Base-by-base conservation (phyloP, 2,797 vertebrate genomes). In the Dromococcyx pavoninus region DNA sequence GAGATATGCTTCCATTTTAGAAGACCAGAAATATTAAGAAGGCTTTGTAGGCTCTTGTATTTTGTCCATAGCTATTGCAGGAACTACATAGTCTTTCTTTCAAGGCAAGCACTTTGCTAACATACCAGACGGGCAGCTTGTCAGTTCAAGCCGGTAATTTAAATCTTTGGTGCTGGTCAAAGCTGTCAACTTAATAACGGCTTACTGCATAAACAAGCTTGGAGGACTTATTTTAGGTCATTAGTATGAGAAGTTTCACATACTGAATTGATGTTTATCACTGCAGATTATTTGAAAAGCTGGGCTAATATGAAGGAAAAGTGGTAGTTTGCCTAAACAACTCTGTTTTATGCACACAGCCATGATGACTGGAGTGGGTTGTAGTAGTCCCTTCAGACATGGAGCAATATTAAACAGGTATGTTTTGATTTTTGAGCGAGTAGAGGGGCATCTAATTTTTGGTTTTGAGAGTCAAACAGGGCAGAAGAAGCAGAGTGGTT, bases 141-240 rank as follows among this genome's bases (percentile, higher is more conserved):
- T 93, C 94, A 57, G 74, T 94, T 96, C 91, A 94, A 92, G 87
- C 77, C 69, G 64, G 44, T 96, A 94, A 91, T 95, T 96, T 95
- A 90, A 77, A 91, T 97, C 80, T 91, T 95, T n/a, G 81, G 89
- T 95, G 85, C 64, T 90, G 96, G 86, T 96, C 88, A 96, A 41
- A 95, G 76, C 80, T 96, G 94, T 97, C 87, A 92, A 30, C 70
- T 96, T 95, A 96, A 89, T 97, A 85, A 82, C 95, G 82, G 75
- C 83, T 91, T 97, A 93, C 65, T 84, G 74, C 70, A 65, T 95
- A 89, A 94, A 95, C 77, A 96, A 92, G 80, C 91, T 92, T 79
- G 76, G 77, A 89, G 58, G 86, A 91, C 78, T 95, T 84, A 86
- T 28, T 92, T 48, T 89, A 67, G 77, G 75, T 96, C 93, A 87